Evolutionary conservation across 2,797 vertebrate species (phyloP).

Genomic region (Podarcis lilfordi): DNA sequence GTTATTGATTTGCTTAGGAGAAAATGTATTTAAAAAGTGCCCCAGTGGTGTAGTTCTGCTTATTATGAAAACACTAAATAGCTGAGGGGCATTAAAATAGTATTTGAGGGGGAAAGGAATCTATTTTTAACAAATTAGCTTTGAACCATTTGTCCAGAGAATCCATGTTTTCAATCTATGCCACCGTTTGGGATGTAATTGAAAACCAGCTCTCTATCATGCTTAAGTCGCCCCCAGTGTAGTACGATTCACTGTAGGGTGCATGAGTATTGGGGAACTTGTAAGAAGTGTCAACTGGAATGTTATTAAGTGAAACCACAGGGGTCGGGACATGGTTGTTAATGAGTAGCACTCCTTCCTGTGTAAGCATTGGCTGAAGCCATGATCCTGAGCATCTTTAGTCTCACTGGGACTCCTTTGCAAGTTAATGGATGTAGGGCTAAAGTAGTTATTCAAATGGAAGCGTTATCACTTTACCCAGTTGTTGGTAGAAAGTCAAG

Average conservation of each 20-base stretch:
- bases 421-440: not conserved
- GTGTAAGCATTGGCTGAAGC: not conserved
- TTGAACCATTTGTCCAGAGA: conserved; percentile 60
- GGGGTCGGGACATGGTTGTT: fast-evolving
- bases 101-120: conserved; percentile 60
- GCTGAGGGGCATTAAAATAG: conserved; percentile 66
- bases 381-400: not conserved
- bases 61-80: conserved; percentile 72
- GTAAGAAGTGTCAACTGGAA: conserved; percentile 7
- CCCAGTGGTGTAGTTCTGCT: conserved; percentile 63
- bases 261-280: not conserved
- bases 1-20: conserved; percentile 73
- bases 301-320: not conserved
- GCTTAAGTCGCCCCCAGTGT: conserved; percentile 37
- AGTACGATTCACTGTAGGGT: not conserved
- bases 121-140: conserved; percentile 74
- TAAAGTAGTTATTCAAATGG: not conserved
- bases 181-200: conserved; percentile 55
- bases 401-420: not conserved
- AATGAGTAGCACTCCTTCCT: fast-evolving
- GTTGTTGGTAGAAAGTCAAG: not conserved
- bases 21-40: conserved; percentile 64
- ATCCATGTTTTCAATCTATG: conserved; percentile 61
- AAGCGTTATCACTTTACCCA: not conserved
- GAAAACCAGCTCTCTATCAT: conserved; percentile 57